Percentiles rank a stretch among this genome's conserved stretches.
Conservation (phyloP, 2,113 vertebrate species). For the Brevimyrus niger region DNA sequence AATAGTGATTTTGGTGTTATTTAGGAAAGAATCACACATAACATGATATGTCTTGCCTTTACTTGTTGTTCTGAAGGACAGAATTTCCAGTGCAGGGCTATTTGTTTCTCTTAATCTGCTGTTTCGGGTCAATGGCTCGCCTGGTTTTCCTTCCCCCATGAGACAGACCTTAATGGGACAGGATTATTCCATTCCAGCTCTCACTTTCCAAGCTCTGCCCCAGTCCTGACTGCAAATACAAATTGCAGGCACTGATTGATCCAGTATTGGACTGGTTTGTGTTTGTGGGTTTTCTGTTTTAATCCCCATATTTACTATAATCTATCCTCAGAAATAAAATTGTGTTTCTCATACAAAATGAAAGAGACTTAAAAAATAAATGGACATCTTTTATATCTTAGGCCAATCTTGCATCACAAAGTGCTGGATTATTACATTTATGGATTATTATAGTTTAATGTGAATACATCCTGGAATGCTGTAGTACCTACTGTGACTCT, state of each 20-base stretch:
- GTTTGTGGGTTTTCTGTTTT: background rate
- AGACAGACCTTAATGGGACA: background rate
- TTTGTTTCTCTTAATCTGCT: background rate
- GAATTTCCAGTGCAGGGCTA: background rate
- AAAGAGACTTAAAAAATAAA: slow-evolving; percentile 65
- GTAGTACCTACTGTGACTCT: slow-evolving; percentile 16
- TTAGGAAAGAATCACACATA: background rate
- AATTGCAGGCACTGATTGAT: background rate
- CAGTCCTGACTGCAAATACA: background rate
- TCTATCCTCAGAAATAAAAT: slow-evolving; percentile 36
- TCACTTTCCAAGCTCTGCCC: background rate
- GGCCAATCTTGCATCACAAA: slow-evolving; percentile 42
- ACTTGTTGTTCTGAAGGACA: background rate
- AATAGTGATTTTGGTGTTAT: background rate
- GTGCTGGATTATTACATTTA: slow-evolving; percentile 36
- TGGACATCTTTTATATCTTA: slow-evolving; percentile 52
- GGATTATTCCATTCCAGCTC: background rate
- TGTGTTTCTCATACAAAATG: slow-evolving; percentile 51
- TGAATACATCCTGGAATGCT: slow-evolving; percentile 39
- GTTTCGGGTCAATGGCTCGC: background rate
- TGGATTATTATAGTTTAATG: slow-evolving; percentile 36
- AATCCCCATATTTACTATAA: slow-evolving; percentile 21
- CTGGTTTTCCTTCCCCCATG: background rate
- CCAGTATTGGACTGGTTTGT: background rate
- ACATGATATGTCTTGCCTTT: background rate